Percentiles rank a stretch among this genome's conserved stretches.
These are phyloP conservation scores for Centropus bengalensis DNA, from an alignment of 2,113 vertebrate species.

Conservation along the genomic window DNA sequence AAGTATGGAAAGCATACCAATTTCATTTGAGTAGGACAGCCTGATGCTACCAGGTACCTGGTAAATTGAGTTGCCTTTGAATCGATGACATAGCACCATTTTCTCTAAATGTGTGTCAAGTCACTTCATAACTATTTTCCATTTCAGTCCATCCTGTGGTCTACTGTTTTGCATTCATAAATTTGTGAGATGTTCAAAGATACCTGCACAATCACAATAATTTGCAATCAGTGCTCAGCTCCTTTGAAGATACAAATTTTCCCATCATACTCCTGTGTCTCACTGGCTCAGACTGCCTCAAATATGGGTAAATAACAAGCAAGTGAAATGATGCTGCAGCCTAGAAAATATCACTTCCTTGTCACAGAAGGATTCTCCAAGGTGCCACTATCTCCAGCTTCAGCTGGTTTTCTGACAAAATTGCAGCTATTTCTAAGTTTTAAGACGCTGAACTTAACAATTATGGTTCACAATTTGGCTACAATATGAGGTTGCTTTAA, in stretches of 20 bases:
- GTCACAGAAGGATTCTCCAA: background rate
- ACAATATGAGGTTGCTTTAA: background rate
- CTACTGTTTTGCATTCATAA: background rate
- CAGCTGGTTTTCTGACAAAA: background rate
- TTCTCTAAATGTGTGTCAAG: background rate
- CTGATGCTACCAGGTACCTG: constrained; percentile 29
- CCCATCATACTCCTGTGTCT: background rate
- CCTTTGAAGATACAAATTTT: background rate
- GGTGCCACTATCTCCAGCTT: background rate
- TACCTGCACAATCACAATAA: background rate
- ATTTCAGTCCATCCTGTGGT: background rate
- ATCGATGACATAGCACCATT: background rate
- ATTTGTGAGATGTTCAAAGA: background rate
- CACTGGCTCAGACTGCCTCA: background rate
- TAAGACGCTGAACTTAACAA: background rate
- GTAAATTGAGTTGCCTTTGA: background rate
- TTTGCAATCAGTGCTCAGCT: background rate
- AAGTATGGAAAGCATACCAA: constrained; percentile 34
- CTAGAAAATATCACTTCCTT: background rate
- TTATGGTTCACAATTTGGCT: constrained; percentile 4
- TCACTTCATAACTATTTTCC: background rate
- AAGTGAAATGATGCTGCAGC: background rate
- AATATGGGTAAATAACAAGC: background rate
- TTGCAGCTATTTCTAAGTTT: background rate
- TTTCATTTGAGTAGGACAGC: constrained; percentile 18